Evolutionary conservation across 2,797 vertebrate genomes (phyloP).

Genomic region (Geotrypetes seraphini): DNA sequence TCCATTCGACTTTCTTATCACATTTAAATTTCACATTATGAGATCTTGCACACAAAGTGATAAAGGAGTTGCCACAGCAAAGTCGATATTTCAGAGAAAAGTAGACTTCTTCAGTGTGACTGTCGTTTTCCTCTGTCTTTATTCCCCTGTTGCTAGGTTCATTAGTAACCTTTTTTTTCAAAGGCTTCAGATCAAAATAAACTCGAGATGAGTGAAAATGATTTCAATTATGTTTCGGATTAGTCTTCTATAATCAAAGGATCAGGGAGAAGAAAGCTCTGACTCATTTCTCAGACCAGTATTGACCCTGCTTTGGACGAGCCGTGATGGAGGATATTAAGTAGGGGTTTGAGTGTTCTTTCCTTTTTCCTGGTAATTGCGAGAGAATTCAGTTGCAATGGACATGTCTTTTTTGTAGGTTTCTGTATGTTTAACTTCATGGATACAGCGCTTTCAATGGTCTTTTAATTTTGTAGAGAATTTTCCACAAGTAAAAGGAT

Average conservation of each 20-base stretch:
- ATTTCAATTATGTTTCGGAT: not conserved
- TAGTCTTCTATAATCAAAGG: not conserved
- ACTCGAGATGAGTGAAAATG: not conserved
- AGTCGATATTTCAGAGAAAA: no score
- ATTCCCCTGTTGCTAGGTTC: not conserved
- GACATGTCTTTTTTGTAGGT: no score
- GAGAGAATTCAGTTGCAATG: no score
- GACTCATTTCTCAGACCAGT: not conserved
- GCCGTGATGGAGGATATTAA: not conserved
- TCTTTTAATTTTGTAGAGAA: no score
- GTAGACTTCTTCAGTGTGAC: no score
- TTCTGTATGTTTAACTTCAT: no score
- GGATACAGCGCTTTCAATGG: no score
- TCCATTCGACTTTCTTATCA: no score
- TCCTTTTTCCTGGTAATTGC: not conserved
- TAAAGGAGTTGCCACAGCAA: no score
- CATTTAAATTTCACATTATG: no score
- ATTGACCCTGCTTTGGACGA: not conserved
- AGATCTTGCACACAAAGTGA: no score
- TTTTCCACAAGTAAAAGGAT: no score
- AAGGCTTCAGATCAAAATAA: not conserved
- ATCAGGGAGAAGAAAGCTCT: not conserved
- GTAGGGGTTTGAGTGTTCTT: not conserved
- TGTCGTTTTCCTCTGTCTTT: not conserved
- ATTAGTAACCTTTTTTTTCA: constrained; percentile 3